Conservation (phyloP, 2,797 vertebrate species). For the Parambassis ranga region DNA sequence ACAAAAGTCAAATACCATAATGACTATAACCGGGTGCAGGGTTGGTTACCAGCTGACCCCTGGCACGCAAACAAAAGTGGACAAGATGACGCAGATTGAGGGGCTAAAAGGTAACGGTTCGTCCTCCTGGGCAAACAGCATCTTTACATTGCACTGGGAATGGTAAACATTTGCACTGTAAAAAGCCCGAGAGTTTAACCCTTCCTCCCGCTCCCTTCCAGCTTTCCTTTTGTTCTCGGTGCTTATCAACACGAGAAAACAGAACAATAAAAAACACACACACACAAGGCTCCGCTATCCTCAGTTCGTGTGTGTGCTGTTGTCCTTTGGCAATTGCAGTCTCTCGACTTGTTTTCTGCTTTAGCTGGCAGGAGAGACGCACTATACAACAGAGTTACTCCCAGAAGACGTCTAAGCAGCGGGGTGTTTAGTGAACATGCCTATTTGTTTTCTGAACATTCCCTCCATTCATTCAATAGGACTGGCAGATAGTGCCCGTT, state of each 20-base stretch:
- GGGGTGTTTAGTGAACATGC: conserved; percentile 58
- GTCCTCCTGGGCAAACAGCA: conserved; percentile 75
- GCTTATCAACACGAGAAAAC: conserved; percentile 66
- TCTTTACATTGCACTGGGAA: conserved; percentile 75
- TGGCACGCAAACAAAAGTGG: conserved; percentile 40
- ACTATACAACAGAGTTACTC: conserved; percentile 60
- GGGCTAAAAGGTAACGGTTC: conserved; percentile 50
- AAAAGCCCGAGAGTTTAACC: conserved; percentile 70
- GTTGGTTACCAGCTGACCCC: conserved; percentile 42
- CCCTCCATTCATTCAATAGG: conserved; percentile 15
- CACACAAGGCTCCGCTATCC: conserved; percentile 50
- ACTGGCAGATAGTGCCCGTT: conserved; percentile 37
- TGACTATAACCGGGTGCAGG: conserved; percentile 30
- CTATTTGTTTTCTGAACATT: conserved; percentile 60
- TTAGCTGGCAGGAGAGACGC: conserved; percentile 66
- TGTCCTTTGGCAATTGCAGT: conserved; percentile 79
- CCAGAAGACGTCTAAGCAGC: conserved; percentile 65
- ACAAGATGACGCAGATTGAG: conserved; percentile 20
- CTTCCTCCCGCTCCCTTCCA: conserved; percentile 49
- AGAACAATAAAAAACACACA: conserved; percentile 63
- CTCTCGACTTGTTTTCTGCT: conserved; percentile 73
- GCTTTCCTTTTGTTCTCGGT: conserved; percentile 62
- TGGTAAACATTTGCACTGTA: conserved; percentile 78
- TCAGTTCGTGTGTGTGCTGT: conserved; percentile 44
- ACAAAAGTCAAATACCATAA: conserved; percentile 56